phyloP scores from a whole-genome alignment of 1,140 invertebrate species.

The Eriocheir sinensis region DNA sequence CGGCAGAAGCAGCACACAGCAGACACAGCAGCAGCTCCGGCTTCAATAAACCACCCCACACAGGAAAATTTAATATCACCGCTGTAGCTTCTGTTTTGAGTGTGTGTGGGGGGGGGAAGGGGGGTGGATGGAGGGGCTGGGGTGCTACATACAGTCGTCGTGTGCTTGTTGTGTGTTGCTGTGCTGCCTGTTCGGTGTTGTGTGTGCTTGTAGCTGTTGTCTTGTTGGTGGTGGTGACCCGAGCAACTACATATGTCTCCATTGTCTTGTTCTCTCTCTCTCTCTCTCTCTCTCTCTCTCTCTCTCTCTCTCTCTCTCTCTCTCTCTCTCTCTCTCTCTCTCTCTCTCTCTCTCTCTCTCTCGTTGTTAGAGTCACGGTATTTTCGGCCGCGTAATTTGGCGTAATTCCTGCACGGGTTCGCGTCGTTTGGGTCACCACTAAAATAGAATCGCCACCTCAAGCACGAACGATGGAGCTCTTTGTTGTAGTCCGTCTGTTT shows the following conservation, averaged over 20 bases:
- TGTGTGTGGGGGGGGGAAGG: too few relatives aligned
- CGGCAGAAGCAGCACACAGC: background rate
- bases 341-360: background rate
- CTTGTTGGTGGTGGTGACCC: background rate
- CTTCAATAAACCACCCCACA: background rate
- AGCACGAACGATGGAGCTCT: too few relatives aligned
- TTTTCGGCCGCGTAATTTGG: background rate
- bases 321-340: background rate
- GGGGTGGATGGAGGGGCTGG: background rate
- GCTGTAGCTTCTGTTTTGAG: too few relatives aligned
- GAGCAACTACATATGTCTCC: background rate
- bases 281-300: background rate
- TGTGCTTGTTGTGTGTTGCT: too few relatives aligned
- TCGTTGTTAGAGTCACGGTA: too few relatives aligned
- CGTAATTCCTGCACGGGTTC: background rate
- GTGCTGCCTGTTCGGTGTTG: background rate
- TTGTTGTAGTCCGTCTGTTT: too few relatives aligned
- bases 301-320: background rate
- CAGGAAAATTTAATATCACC: slow-evolving; percentile 1
- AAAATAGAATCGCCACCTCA: background rate
- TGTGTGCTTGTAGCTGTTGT: background rate
- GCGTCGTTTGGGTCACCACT: background rate
- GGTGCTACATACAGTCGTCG: too few relatives aligned
- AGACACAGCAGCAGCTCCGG: background rate
- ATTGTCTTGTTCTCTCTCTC: background rate